Evolutionary conservation across 2,113 vertebrate species (phyloP).

Genomic region (Actenoides hombroni): DNA sequence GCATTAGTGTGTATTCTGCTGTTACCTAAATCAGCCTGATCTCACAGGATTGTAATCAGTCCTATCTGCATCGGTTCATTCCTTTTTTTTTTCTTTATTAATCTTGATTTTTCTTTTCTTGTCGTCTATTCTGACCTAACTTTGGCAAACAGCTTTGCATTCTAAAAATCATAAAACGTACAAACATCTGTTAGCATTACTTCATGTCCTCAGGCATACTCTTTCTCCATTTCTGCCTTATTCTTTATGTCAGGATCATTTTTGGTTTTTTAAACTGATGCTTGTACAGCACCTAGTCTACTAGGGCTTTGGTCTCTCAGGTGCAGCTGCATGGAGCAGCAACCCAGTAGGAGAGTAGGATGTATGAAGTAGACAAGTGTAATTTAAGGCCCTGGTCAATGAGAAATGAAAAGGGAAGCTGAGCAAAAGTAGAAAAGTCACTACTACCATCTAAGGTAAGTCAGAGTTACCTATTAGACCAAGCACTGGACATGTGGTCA

Average conservation of each 20-base stretch:
- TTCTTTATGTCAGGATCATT: not conserved
- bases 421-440: not conserved
- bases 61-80: accelerated
- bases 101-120: not conserved
- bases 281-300: not conserved
- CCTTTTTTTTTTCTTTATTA: not conserved
- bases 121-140: not conserved
- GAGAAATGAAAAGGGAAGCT: not conserved
- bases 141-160: not conserved
- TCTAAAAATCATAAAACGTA: not conserved
- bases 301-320: not conserved
- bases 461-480: not conserved
- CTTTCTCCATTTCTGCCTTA: not conserved
- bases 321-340: not conserved
- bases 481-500: not conserved
- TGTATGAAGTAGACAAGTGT: not conserved
- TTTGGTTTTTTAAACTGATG: not conserved
- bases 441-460: not conserved
- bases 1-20: not conserved
- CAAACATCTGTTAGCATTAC: not conserved
- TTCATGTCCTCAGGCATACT: not conserved
- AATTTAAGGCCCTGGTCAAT: not conserved
- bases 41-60: not conserved
- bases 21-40: not conserved
- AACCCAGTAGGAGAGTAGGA: not conserved